Percentiles rank a stretch among this genome's conserved stretches.
These are phyloP conservation scores for Microplitis deprimator DNA, from an alignment of 2,888 invertebrate genomes.

Conservation along the genomic window DNA sequence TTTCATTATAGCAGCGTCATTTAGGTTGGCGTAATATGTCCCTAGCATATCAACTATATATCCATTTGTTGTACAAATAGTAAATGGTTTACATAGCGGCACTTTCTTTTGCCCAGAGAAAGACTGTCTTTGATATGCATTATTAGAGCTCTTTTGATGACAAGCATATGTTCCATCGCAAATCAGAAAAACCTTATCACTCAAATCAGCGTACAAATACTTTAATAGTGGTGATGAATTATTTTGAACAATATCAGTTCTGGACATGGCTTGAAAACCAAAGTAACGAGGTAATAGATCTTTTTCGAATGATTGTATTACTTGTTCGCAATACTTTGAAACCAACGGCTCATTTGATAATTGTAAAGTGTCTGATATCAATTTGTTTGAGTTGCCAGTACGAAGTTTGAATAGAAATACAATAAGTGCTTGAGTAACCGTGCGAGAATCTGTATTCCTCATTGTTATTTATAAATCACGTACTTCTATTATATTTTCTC, in stretches of 20 bases:
- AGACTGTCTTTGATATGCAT: neutral
- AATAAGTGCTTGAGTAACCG: constrained; percentile 25
- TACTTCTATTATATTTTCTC: constrained; percentile 12
- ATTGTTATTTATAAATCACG: constrained; percentile 15
- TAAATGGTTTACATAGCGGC: constrained; percentile 51
- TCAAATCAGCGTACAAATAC: constrained; percentile 23
- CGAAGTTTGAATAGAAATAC: constrained; percentile 38
- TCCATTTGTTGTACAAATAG: constrained; percentile 46
- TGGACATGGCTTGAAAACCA: constrained; percentile 25
- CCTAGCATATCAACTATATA: too few species aligned
- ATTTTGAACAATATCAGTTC: constrained; percentile 39
- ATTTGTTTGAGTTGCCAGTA: constrained; percentile 37
- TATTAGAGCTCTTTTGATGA: neutral
- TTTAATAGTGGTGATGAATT: constrained; percentile 29
- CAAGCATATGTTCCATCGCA: neutral
- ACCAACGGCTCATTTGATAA: constrained; percentile 20
- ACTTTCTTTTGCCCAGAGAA: neutral
- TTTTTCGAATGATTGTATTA: constrained; percentile 41
- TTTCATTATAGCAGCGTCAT: too few species aligned
- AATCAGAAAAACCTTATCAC: neutral
- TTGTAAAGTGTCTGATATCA: constrained; percentile 24
- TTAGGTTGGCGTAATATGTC: too few species aligned
- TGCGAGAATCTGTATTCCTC: constrained; percentile 29
- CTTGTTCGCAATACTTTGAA: constrained; percentile 33
- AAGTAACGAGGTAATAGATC: constrained; percentile 36